These are phyloP conservation scores for Polyodon spathula DNA, from an alignment of 2,113 vertebrate species.

Conservation along the genomic window DNA sequence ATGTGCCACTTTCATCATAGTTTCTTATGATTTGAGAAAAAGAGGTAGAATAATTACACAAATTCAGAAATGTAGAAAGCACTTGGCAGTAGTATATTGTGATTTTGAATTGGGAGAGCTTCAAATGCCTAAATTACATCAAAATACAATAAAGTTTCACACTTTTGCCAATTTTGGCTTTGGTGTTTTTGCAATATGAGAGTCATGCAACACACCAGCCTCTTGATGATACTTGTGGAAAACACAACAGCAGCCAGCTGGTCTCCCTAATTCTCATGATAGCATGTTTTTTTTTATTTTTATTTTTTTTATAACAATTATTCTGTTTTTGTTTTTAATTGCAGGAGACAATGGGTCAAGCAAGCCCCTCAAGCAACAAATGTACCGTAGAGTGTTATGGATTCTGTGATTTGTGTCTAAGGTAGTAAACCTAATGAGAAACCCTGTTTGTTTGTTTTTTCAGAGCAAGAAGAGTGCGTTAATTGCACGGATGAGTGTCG, in stretches of 20 bases:
- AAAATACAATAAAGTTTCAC: conserved; percentile 54
- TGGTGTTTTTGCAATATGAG: background rate
- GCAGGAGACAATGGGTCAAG: conserved; percentile 46
- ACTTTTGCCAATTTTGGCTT: conserved; percentile 21
- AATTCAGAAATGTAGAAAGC: conserved; percentile 40
- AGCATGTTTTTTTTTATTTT: conserved; percentile 21
- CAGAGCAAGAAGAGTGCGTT: conserved; percentile 96
- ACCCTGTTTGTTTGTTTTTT: conserved; percentile 44
- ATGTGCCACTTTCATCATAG: background rate
- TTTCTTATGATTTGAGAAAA: conserved; percentile 18
- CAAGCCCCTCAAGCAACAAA: conserved; percentile 27
- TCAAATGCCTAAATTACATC: conserved; percentile 65
- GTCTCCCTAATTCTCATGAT: conserved; percentile 51
- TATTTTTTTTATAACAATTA: conserved; percentile 42
- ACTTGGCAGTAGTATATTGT: conserved; percentile 48
- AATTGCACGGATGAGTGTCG: conserved; percentile 98
- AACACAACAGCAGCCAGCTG: conserved; percentile 24
- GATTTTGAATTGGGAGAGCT: conserved; percentile 52
- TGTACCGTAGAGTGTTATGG: conserved; percentile 6
- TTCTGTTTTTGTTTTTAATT: conserved; percentile 51
- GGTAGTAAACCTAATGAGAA: conserved; percentile 3
- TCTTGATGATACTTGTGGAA: background rate
- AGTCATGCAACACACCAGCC: background rate
- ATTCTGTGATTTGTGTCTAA: conserved; percentile 23
- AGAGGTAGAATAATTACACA: conserved; percentile 9